Conservation (phyloP, 2,113 vertebrate genomes). For the Indicator indicator region DNA sequence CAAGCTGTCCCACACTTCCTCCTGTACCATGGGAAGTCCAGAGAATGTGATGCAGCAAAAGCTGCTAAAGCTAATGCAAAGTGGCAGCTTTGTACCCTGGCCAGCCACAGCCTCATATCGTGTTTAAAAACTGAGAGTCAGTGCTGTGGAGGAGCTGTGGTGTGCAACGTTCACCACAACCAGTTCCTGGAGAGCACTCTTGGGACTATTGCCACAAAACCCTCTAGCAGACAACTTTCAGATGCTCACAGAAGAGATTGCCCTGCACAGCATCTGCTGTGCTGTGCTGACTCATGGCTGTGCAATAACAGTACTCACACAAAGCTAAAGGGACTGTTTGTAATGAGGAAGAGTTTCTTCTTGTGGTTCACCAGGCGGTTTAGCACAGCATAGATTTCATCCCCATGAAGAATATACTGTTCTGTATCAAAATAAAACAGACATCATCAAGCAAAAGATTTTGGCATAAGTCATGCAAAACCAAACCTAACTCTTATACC, state of each 20-base stretch:
- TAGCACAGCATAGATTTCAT: slow-evolving; percentile 81
- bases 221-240: neutral
- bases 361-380: slow-evolving; percentile 80
- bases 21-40: neutral
- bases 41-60: neutral
- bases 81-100: neutral
- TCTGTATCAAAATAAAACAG: slow-evolving; percentile 61
- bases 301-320: slow-evolving; percentile 74
- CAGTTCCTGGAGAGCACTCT: neutral
- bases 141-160: neutral
- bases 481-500: neutral
- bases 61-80: neutral
- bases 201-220: neutral
- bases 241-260: neutral
- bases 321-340: slow-evolving; percentile 85
- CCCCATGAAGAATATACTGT: slow-evolving; percentile 80
- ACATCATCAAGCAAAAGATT: neutral
- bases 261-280: neutral
- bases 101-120: neutral
- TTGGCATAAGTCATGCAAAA: neutral
- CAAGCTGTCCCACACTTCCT: neutral
- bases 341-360: slow-evolving; percentile 86
- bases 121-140: neutral
- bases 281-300: neutral
- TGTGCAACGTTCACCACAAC: neutral